Conservation (phyloP, 53 echinoderm and acorn worm genomes). For the Luidia sarsii region DNA sequence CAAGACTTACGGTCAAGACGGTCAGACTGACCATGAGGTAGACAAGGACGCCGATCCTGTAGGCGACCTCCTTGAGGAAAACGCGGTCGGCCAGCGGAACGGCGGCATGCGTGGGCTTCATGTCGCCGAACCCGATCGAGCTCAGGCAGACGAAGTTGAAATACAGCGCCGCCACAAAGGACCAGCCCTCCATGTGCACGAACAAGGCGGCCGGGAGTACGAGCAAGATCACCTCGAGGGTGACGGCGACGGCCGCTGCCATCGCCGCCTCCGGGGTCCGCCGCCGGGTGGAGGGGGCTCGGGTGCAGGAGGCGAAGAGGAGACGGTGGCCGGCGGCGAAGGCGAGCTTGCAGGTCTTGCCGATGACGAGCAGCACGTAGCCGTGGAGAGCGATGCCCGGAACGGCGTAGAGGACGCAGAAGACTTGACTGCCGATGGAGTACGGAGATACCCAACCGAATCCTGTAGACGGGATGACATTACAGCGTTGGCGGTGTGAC, state of each 20-base stretch:
- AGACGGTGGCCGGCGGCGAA: neutral
- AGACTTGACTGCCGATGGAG: neutral
- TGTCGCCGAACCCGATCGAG: constrained; percentile 19
- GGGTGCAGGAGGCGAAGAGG: neutral
- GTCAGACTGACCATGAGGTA: constrained; percentile 6
- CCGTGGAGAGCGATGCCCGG: constrained; percentile 9
- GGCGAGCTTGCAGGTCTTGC: neutral
- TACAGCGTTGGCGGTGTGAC: neutral
- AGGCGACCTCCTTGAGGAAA: neutral
- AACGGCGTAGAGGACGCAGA: constrained; percentile 15
- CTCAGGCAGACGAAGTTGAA: constrained; percentile 20
- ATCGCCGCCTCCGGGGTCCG: neutral
- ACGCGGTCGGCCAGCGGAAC: neutral
- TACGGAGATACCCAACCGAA: constrained; percentile 15
- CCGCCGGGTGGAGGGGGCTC: neutral
- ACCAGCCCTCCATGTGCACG: constrained; percentile 2
- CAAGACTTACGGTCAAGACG: neutral
- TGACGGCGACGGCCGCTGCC: neutral
- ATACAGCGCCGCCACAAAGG: neutral
- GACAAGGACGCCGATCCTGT: constrained; percentile 13
- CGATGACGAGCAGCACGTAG: constrained; percentile 31
- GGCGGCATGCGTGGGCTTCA: constrained; percentile 7
- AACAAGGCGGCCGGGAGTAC: constrained; percentile 7
- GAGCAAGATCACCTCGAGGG: neutral
- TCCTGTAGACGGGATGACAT: neutral